phyloP scores from a whole-genome alignment of 2,888 invertebrate species.

The Lysandra bellargus region DNA sequence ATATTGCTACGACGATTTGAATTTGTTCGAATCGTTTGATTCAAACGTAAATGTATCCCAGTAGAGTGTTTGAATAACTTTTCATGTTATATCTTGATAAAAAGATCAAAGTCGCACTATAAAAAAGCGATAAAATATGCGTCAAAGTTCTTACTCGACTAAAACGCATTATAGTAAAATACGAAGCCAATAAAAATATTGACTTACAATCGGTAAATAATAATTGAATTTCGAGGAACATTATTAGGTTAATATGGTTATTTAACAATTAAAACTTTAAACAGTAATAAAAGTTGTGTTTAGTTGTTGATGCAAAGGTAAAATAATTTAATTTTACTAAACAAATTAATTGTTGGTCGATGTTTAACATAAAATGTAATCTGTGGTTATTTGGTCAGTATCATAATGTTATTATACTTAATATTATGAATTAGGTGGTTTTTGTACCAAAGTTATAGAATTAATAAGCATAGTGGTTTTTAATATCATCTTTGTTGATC shows the following conservation, averaged over 20 bases:
- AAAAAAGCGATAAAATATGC: constrained; percentile 17
- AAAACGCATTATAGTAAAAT: not conserved
- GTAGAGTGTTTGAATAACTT: constrained; percentile 6
- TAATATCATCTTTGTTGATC: not conserved
- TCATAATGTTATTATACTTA: not conserved
- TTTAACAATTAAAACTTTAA: no score
- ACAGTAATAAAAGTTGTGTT: not conserved
- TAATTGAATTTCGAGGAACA: no score
- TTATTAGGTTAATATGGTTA: not conserved
- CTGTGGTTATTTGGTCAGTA: not conserved
- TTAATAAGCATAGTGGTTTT: not conserved
- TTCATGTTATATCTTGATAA: not conserved
- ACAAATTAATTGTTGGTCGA: not conserved
- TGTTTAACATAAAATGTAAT: constrained; percentile 17
- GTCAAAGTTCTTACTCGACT: not conserved
- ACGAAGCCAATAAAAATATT: constrained; percentile 16
- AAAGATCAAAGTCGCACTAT: constrained; percentile 21
- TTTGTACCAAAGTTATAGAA: not conserved
- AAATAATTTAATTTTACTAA: not conserved
- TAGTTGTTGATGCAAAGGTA: not conserved
- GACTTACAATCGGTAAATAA: not conserved
- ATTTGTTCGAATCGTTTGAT: constrained; percentile 15
- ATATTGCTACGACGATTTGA: constrained; percentile 23
- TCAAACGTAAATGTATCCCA: constrained; percentile 25
- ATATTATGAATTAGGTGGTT: not conserved